Conservation (phyloP, 1,140 invertebrate genomes). For the Calephelis nemesis region DNA sequence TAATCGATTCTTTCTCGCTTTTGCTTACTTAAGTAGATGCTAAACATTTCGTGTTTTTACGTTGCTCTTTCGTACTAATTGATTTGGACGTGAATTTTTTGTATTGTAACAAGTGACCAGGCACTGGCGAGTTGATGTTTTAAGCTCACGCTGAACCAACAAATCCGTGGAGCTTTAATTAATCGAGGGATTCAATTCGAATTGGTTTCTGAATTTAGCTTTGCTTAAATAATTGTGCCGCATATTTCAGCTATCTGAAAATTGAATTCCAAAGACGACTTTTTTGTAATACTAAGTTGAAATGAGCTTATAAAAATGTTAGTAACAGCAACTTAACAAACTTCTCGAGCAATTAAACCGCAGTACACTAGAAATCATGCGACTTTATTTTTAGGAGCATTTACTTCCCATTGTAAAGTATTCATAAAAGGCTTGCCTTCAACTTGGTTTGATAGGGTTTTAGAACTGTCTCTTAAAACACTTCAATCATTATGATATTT, state of each 20-base stretch:
- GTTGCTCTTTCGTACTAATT: background rate
- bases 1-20: background rate
- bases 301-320: too few relatives aligned
- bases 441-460: too few relatives aligned
- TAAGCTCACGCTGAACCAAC: background rate
- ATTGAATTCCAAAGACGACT: background rate
- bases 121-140: background rate
- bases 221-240: background rate
- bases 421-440: too few relatives aligned
- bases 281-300: too few relatives aligned
- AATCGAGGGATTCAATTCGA: conserved; percentile 7
- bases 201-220: conserved; percentile 10
- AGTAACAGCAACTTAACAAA: too few relatives aligned
- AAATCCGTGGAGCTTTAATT: background rate
- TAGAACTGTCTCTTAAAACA: too few relatives aligned
- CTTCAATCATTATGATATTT: too few relatives aligned
- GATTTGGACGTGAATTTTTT: background rate
- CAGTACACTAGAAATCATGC: too few relatives aligned
- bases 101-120: background rate
- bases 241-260: background rate
- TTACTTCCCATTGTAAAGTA: too few relatives aligned
- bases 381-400: too few relatives aligned
- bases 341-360: too few relatives aligned
- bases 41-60: background rate
- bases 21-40: background rate